Evolutionary conservation across 2,888 invertebrate species (phyloP).

Genomic region (Polydrusus pterygomalis): DNA sequence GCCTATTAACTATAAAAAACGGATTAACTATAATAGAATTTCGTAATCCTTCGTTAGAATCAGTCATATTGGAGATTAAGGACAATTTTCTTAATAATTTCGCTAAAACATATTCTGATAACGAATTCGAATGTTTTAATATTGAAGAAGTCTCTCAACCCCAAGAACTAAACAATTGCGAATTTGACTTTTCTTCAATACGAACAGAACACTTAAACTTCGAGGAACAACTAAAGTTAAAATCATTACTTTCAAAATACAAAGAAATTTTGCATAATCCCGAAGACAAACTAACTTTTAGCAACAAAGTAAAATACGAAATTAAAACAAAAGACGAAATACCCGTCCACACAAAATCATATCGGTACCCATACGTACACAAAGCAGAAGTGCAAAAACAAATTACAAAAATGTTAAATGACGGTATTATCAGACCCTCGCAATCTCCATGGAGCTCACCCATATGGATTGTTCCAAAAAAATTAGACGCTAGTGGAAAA

Average conservation of each 20-base stretch:
- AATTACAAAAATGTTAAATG: slow-evolving; percentile 57
- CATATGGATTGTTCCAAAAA: slow-evolving; percentile 58
- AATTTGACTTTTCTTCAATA: slow-evolving; percentile 4
- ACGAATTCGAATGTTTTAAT: background rate
- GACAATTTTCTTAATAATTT: background rate
- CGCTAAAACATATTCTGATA: background rate
- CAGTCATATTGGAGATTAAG: background rate
- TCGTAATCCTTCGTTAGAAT: background rate
- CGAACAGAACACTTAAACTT: slow-evolving; percentile 16
- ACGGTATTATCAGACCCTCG: slow-evolving; percentile 49
- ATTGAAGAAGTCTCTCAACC: background rate
- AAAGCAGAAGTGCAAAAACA: slow-evolving; percentile 59
- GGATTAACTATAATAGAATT: slow-evolving; percentile 1
- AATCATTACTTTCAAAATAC: slow-evolving; percentile 8
- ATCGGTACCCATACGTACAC: slow-evolving; percentile 60
- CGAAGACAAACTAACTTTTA: slow-evolving; percentile 12
- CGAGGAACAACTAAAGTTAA: slow-evolving; percentile 4
- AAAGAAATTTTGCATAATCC: slow-evolving; percentile 28
- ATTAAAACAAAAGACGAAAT: slow-evolving; percentile 50
- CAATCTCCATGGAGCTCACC: slow-evolving; percentile 57
- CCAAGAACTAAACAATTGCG: background rate
- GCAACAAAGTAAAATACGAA: slow-evolving; percentile 44
- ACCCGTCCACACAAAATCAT: slow-evolving; percentile 53
- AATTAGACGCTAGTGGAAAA: slow-evolving; percentile 52
- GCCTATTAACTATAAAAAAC: background rate